A percentile compares a stretch with the other conserved stretches of the same genome.
Conservation (phyloP, 2,888 invertebrate species). For the Thymelicus acteon region DNA sequence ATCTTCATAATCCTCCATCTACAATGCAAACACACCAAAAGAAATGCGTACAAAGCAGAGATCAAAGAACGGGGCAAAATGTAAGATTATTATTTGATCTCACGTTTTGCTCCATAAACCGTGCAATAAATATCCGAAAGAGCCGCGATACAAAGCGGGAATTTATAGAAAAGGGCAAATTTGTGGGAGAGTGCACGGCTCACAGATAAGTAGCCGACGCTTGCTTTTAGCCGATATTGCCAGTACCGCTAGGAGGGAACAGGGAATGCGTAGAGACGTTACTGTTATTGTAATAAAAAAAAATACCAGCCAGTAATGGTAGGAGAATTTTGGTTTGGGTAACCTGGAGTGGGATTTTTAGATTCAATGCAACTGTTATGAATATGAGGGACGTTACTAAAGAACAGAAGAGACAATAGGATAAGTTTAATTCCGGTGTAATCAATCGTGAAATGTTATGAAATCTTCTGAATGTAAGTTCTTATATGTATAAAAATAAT, state of each 20-base stretch:
- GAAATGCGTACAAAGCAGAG: slow-evolving; percentile 9
- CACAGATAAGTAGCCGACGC: slow-evolving; percentile 27
- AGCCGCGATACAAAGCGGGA: slow-evolving; percentile 33
- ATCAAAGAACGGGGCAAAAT: slow-evolving; percentile 25
- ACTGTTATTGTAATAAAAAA: neutral
- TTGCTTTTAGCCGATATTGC: slow-evolving; percentile 29
- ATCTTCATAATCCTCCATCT: neutral
- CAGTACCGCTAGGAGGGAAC: slow-evolving; percentile 6
- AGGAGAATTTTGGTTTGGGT: too few species aligned
- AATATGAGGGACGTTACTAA: too few species aligned
- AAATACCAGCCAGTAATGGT: neutral
- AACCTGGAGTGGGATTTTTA: too few species aligned
- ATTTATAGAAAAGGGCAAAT: slow-evolving; percentile 31
- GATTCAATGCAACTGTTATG: too few species aligned
- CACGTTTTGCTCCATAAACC: slow-evolving; percentile 35
- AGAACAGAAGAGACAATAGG: too few species aligned
- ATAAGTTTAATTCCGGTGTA: too few species aligned
- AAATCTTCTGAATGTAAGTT: too few species aligned
- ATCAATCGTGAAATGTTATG: too few species aligned
- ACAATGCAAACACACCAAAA: slow-evolving; percentile 14
- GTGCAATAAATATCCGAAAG: slow-evolving; percentile 36
- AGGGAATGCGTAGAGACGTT: neutral
- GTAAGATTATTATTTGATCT: slow-evolving; percentile 37
- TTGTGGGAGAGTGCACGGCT: slow-evolving; percentile 24
- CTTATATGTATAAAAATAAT: too few species aligned